phyloP scores from a whole-genome alignment of 2,113 vertebrate species.

The Empidonax traillii region DNA sequence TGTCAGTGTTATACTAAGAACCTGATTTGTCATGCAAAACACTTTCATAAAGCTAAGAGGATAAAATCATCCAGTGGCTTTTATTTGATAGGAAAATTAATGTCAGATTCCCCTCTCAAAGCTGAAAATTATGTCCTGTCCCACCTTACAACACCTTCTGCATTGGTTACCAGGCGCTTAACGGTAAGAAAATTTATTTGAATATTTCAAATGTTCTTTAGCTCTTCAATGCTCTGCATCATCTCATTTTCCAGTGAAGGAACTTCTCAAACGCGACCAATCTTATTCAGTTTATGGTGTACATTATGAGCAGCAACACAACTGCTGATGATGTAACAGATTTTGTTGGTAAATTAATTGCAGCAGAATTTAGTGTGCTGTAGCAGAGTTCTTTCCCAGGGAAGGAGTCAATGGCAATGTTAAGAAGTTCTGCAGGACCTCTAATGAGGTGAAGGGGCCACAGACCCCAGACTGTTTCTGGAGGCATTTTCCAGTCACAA shows the following conservation, averaged over 20 bases:
- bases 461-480: slow-evolving; percentile 23
- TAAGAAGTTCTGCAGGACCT: background rate
- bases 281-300: background rate
- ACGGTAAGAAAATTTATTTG: background rate
- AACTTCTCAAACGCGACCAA: background rate
- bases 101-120: background rate
- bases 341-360: background rate
- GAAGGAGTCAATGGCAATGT: background rate
- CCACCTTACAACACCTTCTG: background rate
- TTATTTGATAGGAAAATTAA: background rate
- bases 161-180: background rate
- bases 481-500: slow-evolving; percentile 11
- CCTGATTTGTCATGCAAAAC: background rate
- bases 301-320: background rate
- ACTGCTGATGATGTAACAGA: background rate
- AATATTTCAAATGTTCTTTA: background rate
- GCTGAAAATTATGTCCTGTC: background rate
- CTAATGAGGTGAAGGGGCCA: slow-evolving; percentile 33
- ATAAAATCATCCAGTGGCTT: background rate
- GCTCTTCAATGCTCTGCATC: background rate
- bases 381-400: background rate
- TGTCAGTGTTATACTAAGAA: background rate
- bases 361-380: background rate
- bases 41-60: background rate
- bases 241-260: background rate